Base-by-base conservation (phyloP, 2,113 vertebrate genomes). In the Actenoides lindsayi region DNA sequence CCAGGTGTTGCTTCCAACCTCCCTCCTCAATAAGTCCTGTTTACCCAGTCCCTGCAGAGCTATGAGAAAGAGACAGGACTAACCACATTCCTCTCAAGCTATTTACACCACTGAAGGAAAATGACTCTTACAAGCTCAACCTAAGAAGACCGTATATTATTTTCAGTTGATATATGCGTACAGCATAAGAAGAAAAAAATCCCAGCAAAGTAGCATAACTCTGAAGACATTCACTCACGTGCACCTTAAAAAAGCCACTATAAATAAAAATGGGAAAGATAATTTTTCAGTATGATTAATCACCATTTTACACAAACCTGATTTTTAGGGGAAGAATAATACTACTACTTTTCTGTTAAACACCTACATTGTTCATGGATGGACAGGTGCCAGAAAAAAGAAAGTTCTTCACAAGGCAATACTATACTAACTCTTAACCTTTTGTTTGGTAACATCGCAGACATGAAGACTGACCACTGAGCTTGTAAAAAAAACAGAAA, bases 31-130 rank as follows among this genome's bases (percentile, higher is more conserved):
- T 33, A 44, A 89, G 41, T 80, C 65, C 25, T 89, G 44, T 41
- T 35, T 65, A 68, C 54, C 74, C 87, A 95, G 74, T n/a, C 83
- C 77, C 65, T 82, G 24, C 0, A 9, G 27, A 94, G 59, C 24
- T 89, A 84, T 30, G 70, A 50, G 65, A 82, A 68, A 83, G 65
- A 87, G 91, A 89, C 92, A 93, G 83, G 95, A 91, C 83, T 70
- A 75, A 94, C 67, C 0, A 71, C 96, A 95, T 96, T 97, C 92
- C 94, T 95, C 65, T 62, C 53, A 79, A 81, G 67, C 39, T 89
- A 94, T 82, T 93, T 90, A 87, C 50, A 85, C 53, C 77, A 73
- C 54, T 62, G 53, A 95, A 91, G 13, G 48, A 91, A 80, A 80
- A 85, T 90, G 31, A 16, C 21, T 83, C 69, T 89, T 79, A 68